A percentile compares a stretch with the other conserved stretches of the same genome.
phyloP scores from a whole-genome alignment of 2,888 invertebrate genomes.

The Pandemis cinnamomeana region DNA sequence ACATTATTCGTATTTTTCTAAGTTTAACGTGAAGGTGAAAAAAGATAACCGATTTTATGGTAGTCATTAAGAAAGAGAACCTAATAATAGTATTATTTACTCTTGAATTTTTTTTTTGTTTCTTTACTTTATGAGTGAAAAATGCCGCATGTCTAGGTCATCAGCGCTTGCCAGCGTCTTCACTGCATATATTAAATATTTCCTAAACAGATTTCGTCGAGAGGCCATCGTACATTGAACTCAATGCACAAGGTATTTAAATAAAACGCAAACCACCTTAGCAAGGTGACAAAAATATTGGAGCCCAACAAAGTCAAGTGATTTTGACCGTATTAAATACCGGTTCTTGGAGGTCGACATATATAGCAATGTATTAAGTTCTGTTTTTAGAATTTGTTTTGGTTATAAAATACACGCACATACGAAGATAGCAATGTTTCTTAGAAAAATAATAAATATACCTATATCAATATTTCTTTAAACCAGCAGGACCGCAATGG shows the following conservation, averaged over 20 bases:
- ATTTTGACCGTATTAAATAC: constrained; percentile 10
- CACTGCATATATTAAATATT: not conserved
- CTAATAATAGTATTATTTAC: no score
- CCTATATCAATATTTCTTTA: not conserved
- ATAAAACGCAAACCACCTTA: constrained; percentile 1
- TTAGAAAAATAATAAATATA: not conserved
- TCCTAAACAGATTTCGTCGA: not conserved
- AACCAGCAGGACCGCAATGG: not conserved
- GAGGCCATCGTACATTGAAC: not conserved
- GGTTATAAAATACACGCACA: not conserved
- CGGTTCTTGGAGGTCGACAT: constrained; percentile 7
- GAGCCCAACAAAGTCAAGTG: not conserved
- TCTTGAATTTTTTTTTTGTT: no score
- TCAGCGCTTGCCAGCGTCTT: no score
- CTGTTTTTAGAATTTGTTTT: not conserved
- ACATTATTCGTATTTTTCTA: no score
- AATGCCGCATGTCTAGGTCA: no score
- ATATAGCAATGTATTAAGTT: not conserved
- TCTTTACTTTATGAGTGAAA: no score
- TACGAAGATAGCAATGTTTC: not conserved
- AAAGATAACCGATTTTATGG: no score
- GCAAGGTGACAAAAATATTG: not conserved
- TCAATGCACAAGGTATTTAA: not conserved
- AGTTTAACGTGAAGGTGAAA: no score
- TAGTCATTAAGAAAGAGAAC: no score